phyloP scores from a whole-genome alignment of 2,113 vertebrate species.

The Oreotrochilus melanogaster region DNA sequence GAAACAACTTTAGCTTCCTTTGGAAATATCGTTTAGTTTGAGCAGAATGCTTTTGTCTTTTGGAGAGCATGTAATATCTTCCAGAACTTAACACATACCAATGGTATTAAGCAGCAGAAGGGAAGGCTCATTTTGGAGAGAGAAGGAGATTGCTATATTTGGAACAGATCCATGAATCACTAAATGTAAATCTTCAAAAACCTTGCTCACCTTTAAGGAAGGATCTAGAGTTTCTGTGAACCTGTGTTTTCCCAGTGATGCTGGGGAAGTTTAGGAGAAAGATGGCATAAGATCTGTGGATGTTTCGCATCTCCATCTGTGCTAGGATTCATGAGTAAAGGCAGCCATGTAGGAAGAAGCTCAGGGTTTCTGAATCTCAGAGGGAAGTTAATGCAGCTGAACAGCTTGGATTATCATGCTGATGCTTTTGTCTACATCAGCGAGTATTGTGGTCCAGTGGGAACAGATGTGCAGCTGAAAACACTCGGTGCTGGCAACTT shows the following conservation, averaged over 20 bases:
- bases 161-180: accelerated
- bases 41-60: not conserved
- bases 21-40: not conserved
- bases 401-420: not conserved
- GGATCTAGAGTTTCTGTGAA: not conserved
- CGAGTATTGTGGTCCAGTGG: not conserved
- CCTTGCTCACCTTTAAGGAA: not conserved
- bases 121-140: not conserved
- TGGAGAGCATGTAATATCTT: not conserved
- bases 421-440: not conserved
- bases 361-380: not conserved
- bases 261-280: not conserved
- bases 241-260: not conserved
- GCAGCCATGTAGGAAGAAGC: not conserved
- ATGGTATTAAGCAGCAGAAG: not conserved
- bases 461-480: not conserved
- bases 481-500: not conserved
- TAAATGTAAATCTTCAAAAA: not conserved
- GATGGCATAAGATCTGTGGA: not conserved
- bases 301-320: not conserved
- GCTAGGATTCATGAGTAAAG: not conserved
- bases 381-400: not conserved
- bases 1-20: not conserved
- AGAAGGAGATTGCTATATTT: not conserved
- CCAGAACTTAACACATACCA: not conserved